A percentile compares a stretch with the other conserved stretches of the same genome.
Evolutionary conservation across 1,140 invertebrate species (phyloP).

Genomic region (Prorops nasuta): DNA sequence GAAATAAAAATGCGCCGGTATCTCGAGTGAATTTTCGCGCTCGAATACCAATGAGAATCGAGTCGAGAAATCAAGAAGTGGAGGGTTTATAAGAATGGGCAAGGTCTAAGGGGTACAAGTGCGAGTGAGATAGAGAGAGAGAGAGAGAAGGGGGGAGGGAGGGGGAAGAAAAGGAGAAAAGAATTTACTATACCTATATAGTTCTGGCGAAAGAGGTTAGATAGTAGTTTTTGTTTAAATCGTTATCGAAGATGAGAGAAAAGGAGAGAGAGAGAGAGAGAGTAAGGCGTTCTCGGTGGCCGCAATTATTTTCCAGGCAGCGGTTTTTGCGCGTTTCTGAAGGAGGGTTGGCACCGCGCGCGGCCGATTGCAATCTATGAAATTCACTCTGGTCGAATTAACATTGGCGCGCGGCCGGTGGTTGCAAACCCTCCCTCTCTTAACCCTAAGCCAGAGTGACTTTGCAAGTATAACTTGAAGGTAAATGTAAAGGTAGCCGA

Average conservation of each 20-base stretch:
- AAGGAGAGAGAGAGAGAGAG: neutral
- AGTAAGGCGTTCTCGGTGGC: neutral
- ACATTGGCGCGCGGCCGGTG: too few species aligned
- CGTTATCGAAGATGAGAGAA: neutral
- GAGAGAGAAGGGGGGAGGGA: neutral
- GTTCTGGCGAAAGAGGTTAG: too few species aligned
- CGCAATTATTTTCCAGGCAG: too few species aligned
- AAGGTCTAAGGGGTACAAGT: neutral
- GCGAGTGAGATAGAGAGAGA: conserved; percentile 2
- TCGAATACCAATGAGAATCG: too few species aligned
- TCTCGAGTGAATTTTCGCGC: too few species aligned
- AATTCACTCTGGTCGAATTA: conserved; percentile 27
- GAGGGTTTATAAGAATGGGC: neutral
- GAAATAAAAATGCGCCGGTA: too few species aligned
- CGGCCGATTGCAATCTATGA: conserved; percentile 18
- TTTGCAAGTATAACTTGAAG: conserved; percentile 26
- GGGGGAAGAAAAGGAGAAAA: too few species aligned
- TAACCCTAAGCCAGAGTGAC: conserved; percentile 14
- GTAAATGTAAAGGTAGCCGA: conserved; percentile 8
- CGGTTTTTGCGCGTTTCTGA: too few species aligned
- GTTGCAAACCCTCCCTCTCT: neutral
- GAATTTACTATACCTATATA: too few species aligned
- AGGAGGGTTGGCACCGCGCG: neutral
- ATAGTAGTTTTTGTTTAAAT: too few species aligned
- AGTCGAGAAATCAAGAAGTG: conserved; percentile 1